Evolutionary conservation across 2,113 vertebrate species (phyloP), one percentile per base, ranked within the genome.

Genomic region (Labeo rohita): DNA sequence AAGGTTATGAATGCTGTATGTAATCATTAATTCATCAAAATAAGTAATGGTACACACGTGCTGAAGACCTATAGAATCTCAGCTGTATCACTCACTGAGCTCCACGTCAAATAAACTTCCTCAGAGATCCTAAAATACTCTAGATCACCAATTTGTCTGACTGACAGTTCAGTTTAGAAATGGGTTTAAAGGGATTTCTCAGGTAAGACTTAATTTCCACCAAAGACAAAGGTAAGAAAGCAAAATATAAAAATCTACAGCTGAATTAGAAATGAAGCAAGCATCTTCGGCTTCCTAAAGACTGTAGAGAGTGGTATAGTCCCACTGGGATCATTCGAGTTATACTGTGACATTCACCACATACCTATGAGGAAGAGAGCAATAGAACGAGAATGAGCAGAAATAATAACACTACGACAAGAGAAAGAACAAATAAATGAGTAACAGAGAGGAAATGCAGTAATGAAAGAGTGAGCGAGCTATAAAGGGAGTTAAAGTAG

Each of bases 371-470:
- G 47, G 13, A 52, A 82, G 47, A 68, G 47, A 82, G 28, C 28
- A 63, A 56, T 36, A 80, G 77, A 76, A 23, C 18, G 61, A 84
- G 34, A 81, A 54, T 65, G 61, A 73, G 86, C 21, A 59, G 45
- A 83, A n/a, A 80, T 52, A 59, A 43, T 61, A 79, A 61, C 36
- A 2, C 52, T 59, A n/a, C 0, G 11, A 36, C n/a, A 74, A 63
- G 36, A n/a, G 21, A 49, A 87, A 87, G 49, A 72, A 90, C 85
- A 52, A 63, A 85, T 49, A 87, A 81, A 84, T 86, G 43, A 80
- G 89, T 80, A 59, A 88, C 11, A 83, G 43, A 43, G 34, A 76
- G 45, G 34, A 54, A 83, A 61, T 23, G 16, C 28, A 9, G 36
- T 12, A 77, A 83, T 63, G 23, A 89, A 68, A 15, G 56, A 61